phyloP scores from a whole-genome alignment of 2,888 invertebrate species.

The Beris morrisii region DNA sequence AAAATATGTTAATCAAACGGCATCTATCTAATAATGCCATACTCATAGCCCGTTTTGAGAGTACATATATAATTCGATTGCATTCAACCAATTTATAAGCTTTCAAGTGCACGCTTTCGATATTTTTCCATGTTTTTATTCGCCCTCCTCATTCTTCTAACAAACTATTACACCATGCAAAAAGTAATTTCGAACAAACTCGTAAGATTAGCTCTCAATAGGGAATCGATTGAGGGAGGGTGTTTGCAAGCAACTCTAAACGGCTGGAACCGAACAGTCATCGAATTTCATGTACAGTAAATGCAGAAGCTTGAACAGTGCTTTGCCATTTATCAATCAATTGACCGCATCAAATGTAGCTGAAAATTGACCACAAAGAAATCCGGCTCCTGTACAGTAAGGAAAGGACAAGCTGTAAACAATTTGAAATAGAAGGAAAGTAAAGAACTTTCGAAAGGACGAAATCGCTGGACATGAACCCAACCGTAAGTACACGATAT shows the following conservation, averaged over 20 bases:
- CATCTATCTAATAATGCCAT: not conserved
- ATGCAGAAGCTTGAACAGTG: constrained; percentile 14
- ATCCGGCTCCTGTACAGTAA: not conserved
- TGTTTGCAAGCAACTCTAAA: not conserved
- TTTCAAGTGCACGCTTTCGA: constrained; percentile 34
- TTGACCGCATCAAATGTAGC: constrained; percentile 41
- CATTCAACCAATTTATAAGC: constrained; percentile 32
- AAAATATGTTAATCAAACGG: too few relatives aligned
- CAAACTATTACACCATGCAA: constrained; percentile 10
- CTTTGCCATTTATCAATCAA: constrained; percentile 40
- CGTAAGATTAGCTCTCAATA: constrained; percentile 17
- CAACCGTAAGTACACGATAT: too few relatives aligned
- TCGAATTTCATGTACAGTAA: not conserved
- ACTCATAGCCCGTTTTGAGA: not conserved
- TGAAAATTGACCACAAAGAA: constrained; percentile 39
- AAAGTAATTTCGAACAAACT: constrained; percentile 31
- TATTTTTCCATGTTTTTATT: constrained; percentile 12
- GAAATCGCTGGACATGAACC: not conserved
- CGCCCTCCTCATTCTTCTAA: not conserved
- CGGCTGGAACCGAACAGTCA: not conserved
- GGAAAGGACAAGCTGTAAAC: not conserved
- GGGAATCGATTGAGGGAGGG: constrained; percentile 2
- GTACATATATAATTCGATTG: not conserved
- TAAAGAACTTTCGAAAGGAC: not conserved
- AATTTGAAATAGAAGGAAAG: not conserved